Evolutionary conservation across 2,797 vertebrate genomes (phyloP).

Genomic region (Sebastes iracundus): DNA sequence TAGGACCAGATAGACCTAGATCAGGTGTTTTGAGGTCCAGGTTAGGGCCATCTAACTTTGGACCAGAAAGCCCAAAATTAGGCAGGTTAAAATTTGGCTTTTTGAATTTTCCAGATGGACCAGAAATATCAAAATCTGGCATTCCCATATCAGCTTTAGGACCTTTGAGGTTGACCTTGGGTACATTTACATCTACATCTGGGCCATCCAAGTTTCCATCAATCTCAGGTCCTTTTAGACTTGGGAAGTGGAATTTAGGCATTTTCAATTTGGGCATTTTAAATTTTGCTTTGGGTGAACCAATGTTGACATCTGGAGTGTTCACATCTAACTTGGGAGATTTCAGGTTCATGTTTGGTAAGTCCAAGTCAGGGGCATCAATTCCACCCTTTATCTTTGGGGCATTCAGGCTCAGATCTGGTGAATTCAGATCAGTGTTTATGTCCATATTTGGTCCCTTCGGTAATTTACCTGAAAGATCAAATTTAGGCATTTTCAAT

Average conservation of each 20-base stretch:
- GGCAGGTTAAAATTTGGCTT: conserved; percentile 56
- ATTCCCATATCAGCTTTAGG: background rate
- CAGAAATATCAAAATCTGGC: conserved; percentile 28
- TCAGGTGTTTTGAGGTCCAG: conserved; percentile 36
- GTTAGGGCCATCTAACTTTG: conserved; percentile 29
- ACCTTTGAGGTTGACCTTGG: conserved; percentile 23
- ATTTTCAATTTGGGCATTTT: conserved; percentile 61
- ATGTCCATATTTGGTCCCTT: conserved; percentile 48
- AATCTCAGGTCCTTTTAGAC: conserved; percentile 19
- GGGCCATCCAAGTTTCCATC: background rate
- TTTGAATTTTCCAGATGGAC: conserved; percentile 37
- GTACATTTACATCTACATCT: conserved; percentile 5
- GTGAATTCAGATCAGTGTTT: conserved; percentile 47
- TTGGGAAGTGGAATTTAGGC: conserved; percentile 6
- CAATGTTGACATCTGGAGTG: conserved; percentile 56
- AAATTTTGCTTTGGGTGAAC: conserved; percentile 46
- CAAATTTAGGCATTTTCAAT: conserved; percentile 53
- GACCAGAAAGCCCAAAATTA: conserved; percentile 30
- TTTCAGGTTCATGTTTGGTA: conserved; percentile 44
- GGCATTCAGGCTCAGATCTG: conserved; percentile 52
- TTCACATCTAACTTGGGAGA: background rate
- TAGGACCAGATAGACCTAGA: conserved; percentile 43
- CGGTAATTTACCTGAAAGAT: conserved; percentile 39
- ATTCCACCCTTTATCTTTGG: conserved; percentile 62
- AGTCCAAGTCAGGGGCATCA: conserved; percentile 39